Evolutionary conservation across 2,113 vertebrate genomes (phyloP).

Genomic region (Alethe castanea): DNA sequence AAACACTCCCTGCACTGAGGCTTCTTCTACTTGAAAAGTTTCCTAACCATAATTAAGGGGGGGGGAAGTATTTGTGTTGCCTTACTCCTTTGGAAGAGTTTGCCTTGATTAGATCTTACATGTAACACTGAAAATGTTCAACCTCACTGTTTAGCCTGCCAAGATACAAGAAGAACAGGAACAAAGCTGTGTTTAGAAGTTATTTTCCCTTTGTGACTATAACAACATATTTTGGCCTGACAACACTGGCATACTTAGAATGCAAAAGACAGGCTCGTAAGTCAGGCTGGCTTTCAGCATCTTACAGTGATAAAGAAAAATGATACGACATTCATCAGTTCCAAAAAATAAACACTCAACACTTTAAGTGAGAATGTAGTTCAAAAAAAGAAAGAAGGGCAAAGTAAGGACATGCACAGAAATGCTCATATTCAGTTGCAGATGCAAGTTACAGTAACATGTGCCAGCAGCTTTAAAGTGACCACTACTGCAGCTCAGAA

Average conservation of each 20-base stretch:
- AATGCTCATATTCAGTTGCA: neutral
- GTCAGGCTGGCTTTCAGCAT: conserved; percentile 38
- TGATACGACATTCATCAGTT: neutral
- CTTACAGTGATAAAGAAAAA: conserved; percentile 17
- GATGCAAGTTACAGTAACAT: neutral
- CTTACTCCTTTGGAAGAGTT: neutral
- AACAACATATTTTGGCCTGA: conserved; percentile 49
- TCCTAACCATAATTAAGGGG: neutral
- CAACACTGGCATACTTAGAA: conserved; percentile 29
- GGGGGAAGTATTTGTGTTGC: neutral
- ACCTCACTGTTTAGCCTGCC: conserved; percentile 31
- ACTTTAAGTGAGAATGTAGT: neutral
- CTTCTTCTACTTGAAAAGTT: neutral
- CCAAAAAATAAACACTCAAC: conserved; percentile 26
- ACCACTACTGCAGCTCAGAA: neutral
- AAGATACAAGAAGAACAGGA: conserved; percentile 44
- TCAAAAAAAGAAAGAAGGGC: neutral
- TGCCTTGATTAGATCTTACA: conserved; percentile 41
- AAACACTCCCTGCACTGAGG: neutral
- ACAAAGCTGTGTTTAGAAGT: conserved; percentile 46
- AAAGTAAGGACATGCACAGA: neutral
- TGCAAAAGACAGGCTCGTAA: neutral
- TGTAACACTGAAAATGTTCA: conserved; percentile 11
- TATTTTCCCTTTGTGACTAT: conserved; percentile 61
- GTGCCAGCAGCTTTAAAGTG: neutral